Conservation (phyloP, 2,113 vertebrate species). For the Ophiodon elongatus region DNA sequence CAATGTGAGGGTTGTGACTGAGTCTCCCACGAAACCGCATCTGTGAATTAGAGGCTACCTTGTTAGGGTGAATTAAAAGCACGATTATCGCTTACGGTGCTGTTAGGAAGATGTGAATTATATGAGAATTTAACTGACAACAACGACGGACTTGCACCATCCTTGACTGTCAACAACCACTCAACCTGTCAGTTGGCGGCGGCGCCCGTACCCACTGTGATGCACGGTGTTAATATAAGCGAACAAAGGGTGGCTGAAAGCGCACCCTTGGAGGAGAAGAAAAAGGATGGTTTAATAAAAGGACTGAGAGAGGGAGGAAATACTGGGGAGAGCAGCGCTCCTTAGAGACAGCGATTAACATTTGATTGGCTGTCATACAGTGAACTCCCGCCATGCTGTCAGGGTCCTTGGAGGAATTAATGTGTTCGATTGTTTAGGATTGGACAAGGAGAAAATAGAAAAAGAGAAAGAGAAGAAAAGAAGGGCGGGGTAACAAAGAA, state of each 20-base stretch:
- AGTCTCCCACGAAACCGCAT: not conserved
- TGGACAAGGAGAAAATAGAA: not conserved
- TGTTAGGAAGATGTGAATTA: constrained; percentile 7
- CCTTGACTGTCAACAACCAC: constrained; percentile 45
- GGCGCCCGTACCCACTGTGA: constrained; percentile 24
- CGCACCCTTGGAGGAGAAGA: constrained; percentile 43
- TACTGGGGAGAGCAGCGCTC: constrained; percentile 27
- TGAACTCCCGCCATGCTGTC: constrained; percentile 59
- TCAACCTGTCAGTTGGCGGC: constrained; percentile 58
- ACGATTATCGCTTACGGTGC: not conserved
- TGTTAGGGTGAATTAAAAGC: not conserved
- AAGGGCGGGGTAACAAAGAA: constrained; percentile 22
- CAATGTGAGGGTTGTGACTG: not conserved
- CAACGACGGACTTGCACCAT: not conserved
- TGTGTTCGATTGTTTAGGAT: constrained; percentile 52
- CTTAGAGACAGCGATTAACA: constrained; percentile 69
- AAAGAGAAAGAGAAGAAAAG: not conserved
- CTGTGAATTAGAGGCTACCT: constrained; percentile 1
- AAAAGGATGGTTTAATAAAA: constrained; percentile 70
- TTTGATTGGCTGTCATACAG: constrained; percentile 74
- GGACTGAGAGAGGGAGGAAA: constrained; percentile 38
- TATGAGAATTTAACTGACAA: constrained; percentile 21
- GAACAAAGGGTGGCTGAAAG: constrained; percentile 55
- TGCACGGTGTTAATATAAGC: constrained; percentile 52
- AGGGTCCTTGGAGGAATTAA: constrained; percentile 49